Percentiles rank a stretch among this genome's conserved stretches.
These are phyloP conservation scores for Delphinapterus leucas DNA, from an alignment of 2,113 vertebrate species.

Conservation along the genomic window DNA sequence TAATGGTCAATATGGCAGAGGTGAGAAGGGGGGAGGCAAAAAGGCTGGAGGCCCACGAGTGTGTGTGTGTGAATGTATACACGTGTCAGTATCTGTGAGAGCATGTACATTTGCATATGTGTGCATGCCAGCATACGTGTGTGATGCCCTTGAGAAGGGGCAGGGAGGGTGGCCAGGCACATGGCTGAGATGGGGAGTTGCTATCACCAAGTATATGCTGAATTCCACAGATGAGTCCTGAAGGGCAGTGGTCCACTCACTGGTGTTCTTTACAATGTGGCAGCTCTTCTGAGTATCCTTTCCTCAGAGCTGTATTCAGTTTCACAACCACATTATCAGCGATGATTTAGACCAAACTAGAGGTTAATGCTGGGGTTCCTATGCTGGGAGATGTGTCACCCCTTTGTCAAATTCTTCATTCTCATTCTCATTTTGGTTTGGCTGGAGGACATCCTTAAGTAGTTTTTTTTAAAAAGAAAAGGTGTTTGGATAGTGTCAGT, in stretches of 20 bases:
- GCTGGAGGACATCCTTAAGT: not conserved
- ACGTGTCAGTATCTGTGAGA: not conserved
- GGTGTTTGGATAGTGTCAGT: not conserved
- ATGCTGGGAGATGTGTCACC: not conserved
- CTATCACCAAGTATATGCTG: too few relatives aligned
- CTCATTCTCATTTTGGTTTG: not conserved
- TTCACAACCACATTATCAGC: rapidly evolving
- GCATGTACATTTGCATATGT: too few relatives aligned
- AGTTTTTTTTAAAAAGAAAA: not conserved
- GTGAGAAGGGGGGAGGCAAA: not conserved
- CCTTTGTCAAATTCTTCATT: not conserved
- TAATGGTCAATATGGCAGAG: not conserved
- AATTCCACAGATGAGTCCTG: not conserved
- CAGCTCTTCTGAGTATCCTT: not conserved
- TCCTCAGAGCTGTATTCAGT: not conserved
- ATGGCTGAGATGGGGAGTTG: rapidly evolving
- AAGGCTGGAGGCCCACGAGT: not conserved
- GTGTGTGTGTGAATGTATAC: not conserved
- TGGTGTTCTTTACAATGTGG: not conserved
- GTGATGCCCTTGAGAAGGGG: not conserved
- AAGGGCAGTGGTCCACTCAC: not conserved
- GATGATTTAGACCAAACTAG: not conserved
- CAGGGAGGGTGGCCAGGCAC: not conserved
- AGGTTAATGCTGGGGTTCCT: not conserved
- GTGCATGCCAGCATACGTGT: not conserved